Percentiles rank a stretch among this genome's conserved stretches.
phyloP scores from a whole-genome alignment of 2,888 invertebrate genomes.

The Apodemia hepburni region DNA sequence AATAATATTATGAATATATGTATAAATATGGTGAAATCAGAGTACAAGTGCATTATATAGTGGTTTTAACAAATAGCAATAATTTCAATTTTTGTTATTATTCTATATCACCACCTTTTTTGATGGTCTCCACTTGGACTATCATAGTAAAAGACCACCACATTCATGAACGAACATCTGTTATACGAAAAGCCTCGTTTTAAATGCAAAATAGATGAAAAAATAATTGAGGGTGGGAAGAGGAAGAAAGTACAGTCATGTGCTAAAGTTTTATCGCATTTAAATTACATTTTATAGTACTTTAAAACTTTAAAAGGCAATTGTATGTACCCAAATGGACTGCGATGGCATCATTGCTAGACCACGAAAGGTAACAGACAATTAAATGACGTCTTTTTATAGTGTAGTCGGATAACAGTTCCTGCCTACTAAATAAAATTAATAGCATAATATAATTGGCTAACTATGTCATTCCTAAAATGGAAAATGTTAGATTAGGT shows the following conservation, averaged over 20 bases:
- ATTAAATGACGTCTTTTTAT: slow-evolving; percentile 12
- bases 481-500: background rate
- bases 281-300: background rate
- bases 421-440: slow-evolving; percentile 5
- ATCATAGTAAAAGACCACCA: too few species aligned
- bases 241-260: background rate
- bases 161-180: too few species aligned
- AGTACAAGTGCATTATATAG: too few species aligned
- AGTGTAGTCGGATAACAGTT: background rate
- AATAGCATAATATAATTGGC: slow-evolving; percentile 1
- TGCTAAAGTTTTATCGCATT: background rate
- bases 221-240: too few species aligned
- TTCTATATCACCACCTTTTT: too few species aligned
- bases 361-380: background rate
- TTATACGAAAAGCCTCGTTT: too few species aligned
- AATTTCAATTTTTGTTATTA: too few species aligned
- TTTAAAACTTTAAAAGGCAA: background rate
- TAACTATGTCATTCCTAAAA: background rate
- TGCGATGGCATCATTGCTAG: background rate
- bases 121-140: too few species aligned
- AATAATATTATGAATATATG: too few species aligned
- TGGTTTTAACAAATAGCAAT: too few species aligned
- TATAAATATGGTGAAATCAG: too few species aligned
- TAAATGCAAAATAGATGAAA: too few species aligned
- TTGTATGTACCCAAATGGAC: background rate